These are phyloP conservation scores for Agonum fuliginosum DNA, from an alignment of 2,888 invertebrate species.

Conservation along the genomic window DNA sequence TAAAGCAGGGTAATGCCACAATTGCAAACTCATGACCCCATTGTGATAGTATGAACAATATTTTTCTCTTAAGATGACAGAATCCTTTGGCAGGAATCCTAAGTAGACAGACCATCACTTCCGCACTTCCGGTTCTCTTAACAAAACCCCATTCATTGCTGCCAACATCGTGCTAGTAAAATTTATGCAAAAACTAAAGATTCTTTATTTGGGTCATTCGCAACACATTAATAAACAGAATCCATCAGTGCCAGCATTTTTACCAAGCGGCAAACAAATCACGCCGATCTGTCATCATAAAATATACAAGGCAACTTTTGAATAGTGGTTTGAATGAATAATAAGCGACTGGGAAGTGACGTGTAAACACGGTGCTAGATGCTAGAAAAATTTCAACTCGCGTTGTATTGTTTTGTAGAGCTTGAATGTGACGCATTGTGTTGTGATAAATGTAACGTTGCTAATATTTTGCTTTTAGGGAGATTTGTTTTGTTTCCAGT, in stretches of 20 bases:
- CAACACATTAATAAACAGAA: conserved; percentile 1
- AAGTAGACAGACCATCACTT: background rate
- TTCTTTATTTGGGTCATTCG: background rate
- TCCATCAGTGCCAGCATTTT: conserved; percentile 1
- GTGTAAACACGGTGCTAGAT: background rate
- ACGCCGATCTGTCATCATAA: conserved; percentile 24
- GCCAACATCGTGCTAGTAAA: background rate
- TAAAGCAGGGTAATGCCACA: too few relatives aligned
- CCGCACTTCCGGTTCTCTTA: background rate
- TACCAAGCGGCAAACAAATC: conserved; percentile 21
- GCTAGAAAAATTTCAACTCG: background rate
- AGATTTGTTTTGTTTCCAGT: too few relatives aligned
- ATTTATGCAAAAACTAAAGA: conserved; percentile 6
- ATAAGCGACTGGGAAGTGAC: conserved; percentile 9
- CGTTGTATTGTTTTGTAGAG: background rate
- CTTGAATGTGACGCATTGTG: background rate
- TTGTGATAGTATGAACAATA: too few relatives aligned
- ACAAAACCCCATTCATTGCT: background rate
- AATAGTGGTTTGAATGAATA: conserved; percentile 23
- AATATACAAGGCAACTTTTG: background rate
- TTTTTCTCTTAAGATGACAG: background rate
- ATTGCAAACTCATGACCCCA: too few relatives aligned
- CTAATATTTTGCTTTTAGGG: background rate
- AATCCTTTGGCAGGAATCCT: background rate
- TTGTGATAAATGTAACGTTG: background rate